These are phyloP conservation scores for Heliconius melpomene DNA, from an alignment of 1,140 invertebrate species.

Conservation along the genomic window DNA sequence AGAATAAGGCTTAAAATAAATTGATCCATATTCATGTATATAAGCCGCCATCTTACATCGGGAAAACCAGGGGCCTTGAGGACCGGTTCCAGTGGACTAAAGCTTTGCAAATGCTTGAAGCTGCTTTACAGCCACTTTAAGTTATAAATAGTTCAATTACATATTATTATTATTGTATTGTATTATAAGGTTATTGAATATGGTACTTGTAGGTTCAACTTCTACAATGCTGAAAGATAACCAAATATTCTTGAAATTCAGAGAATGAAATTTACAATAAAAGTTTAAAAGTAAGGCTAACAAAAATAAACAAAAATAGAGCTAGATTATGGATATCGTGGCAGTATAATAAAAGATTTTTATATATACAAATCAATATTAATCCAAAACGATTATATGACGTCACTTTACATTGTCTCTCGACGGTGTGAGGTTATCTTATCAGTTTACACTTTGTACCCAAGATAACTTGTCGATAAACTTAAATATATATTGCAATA, in stretches of 20 bases:
- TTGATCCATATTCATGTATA: conserved; percentile 12
- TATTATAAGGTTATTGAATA: background rate
- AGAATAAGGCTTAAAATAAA: conserved; percentile 17
- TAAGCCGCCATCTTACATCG: conserved; percentile 62
- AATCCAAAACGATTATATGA: conserved; percentile 1
- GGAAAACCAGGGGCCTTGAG: conserved; percentile 72
- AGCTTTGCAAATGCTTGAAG: conserved; percentile 29
- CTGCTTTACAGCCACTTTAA: conserved; percentile 23
- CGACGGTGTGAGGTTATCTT: conserved; percentile 40
- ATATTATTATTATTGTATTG: conserved; percentile 8
- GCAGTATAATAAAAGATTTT: no score
- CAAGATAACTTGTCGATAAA: conserved; percentile 51
- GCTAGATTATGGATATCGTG: no score
- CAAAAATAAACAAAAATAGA: no score
- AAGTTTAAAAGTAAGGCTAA: no score
- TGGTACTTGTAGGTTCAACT: background rate
- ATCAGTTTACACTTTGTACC: conserved; percentile 51
- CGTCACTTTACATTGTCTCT: conserved; percentile 20
- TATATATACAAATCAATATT: no score
- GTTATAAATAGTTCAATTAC: conserved; percentile 27
- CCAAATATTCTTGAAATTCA: no score
- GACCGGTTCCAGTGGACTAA: conserved; percentile 54
- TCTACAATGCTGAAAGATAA: no score
- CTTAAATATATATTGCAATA: conserved; percentile 41
- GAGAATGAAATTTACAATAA: no score